Percentiles rank a stretch among this genome's conserved stretches.
phyloP scores from a whole-genome alignment of 2,888 invertebrate genomes.

The Agonopterix arenella region DNA sequence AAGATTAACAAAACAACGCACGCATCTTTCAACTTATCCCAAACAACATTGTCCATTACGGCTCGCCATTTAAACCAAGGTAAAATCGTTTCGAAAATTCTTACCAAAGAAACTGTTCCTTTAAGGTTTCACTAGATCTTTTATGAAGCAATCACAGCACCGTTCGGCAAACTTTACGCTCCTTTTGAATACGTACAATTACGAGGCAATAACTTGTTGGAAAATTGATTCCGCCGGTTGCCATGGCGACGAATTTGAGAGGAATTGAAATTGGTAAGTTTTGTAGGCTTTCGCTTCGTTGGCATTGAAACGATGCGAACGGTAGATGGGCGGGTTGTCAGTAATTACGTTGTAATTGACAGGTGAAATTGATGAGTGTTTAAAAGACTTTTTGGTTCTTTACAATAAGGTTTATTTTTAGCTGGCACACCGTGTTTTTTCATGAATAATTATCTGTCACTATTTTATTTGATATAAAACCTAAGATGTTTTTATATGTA shows the following conservation, averaged over 20 bases:
- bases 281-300: neutral
- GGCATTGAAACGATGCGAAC: neutral
- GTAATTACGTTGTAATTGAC: constrained; percentile 3
- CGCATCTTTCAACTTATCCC: neutral
- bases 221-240: constrained; percentile 41
- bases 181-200: constrained; percentile 53
- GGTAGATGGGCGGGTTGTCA: neutral
- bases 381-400: neutral
- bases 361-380: constrained; percentile 5
- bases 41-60: neutral
- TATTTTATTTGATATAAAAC: too few relatives aligned
- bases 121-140: constrained; percentile 31
- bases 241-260: constrained; percentile 15
- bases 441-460: too few relatives aligned
- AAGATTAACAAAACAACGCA: too few relatives aligned
- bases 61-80: constrained; percentile 28
- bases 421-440: too few relatives aligned
- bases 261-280: constrained; percentile 7
- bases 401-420: too few relatives aligned
- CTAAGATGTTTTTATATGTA: too few relatives aligned
- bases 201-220: constrained; percentile 46
- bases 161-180: constrained; percentile 49
- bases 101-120: constrained; percentile 34
- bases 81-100: constrained; percentile 25
- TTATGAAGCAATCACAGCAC: constrained; percentile 52